phyloP scores from a whole-genome alignment of 2,113 vertebrate species.

The Tyrannus savana region DNA sequence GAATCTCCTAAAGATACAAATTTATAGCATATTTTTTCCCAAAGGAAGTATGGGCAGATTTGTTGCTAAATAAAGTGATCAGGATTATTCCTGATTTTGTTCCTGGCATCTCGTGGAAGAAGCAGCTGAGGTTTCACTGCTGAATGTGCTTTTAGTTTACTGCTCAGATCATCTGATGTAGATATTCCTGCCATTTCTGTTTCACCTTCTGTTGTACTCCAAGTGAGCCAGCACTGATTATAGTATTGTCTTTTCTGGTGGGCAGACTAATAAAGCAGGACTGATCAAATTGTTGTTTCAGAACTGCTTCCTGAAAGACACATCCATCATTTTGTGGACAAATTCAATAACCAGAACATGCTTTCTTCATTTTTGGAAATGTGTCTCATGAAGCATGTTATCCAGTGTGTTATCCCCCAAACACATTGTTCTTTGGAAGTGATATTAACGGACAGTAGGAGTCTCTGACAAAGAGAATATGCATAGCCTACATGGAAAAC shows the following conservation, averaged over 20 bases:
- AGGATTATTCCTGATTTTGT: background rate
- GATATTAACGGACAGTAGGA: background rate
- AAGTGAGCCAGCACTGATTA: background rate
- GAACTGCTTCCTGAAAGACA: background rate
- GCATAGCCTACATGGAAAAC: background rate
- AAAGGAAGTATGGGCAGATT: background rate
- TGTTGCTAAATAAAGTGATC: background rate
- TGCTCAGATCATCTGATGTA: background rate
- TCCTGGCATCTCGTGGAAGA: fast-evolving
- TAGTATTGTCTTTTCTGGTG: background rate
- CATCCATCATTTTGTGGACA: background rate
- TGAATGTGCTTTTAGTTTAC: background rate
- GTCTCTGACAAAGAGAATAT: background rate
- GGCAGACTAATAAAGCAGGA: background rate
- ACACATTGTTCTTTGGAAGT: background rate
- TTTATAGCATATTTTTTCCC: background rate
- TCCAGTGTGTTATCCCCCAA: fast-evolving
- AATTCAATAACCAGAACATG: background rate
- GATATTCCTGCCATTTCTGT: background rate
- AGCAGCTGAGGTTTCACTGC: background rate
- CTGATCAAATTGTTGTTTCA: background rate
- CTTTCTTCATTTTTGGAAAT: background rate
- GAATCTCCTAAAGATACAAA: background rate
- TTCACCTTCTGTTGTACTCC: background rate
- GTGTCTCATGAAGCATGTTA: background rate